phyloP scores from a whole-genome alignment of 30 jellyfish, hydroid and myxozoan species.

The Euphysa ruthae region DNA sequence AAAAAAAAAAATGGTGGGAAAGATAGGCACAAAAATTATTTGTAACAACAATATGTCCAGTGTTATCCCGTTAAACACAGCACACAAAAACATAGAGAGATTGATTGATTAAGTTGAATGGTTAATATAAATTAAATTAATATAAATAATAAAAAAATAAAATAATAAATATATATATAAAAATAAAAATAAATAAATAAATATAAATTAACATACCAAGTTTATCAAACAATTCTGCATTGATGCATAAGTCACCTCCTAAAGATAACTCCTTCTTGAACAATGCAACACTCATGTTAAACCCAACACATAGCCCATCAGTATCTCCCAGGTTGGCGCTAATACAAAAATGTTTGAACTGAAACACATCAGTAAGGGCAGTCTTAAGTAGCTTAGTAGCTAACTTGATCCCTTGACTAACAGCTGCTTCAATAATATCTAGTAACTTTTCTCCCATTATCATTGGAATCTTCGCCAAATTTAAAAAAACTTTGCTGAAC shows the following conservation, averaged over 20 bases:
- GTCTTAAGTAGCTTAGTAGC: too few relatives aligned
- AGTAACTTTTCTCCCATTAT: slow-evolving; percentile 2
- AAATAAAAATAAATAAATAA: too few relatives aligned
- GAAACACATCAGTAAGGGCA: slow-evolving; percentile 7
- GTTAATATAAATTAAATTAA: too few relatives aligned
- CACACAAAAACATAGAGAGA: too few relatives aligned
- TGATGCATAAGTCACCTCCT: slow-evolving; percentile 16
- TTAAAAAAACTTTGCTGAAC: background rate
- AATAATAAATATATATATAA: too few relatives aligned
- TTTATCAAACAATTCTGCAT: background rate
- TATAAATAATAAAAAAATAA: too few relatives aligned
- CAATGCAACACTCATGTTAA: slow-evolving; percentile 8
- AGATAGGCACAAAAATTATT: too few relatives aligned
- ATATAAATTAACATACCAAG: background rate
- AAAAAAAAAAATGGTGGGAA: too few relatives aligned
- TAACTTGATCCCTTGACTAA: slow-evolving; percentile 1
- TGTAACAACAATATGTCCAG: too few relatives aligned
- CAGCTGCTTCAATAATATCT: background rate
- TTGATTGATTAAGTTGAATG: too few relatives aligned
- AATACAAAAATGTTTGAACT: slow-evolving; percentile 17
- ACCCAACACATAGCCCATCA: slow-evolving; percentile 11
- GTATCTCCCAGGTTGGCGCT: slow-evolving; percentile 19
- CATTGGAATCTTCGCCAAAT: slow-evolving; percentile 13
- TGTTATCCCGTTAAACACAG: too few relatives aligned
- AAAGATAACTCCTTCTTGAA: background rate